Conservation (phyloP, 92 coral and sea anemone genomes). For the Zoanthus gigantus region DNA sequence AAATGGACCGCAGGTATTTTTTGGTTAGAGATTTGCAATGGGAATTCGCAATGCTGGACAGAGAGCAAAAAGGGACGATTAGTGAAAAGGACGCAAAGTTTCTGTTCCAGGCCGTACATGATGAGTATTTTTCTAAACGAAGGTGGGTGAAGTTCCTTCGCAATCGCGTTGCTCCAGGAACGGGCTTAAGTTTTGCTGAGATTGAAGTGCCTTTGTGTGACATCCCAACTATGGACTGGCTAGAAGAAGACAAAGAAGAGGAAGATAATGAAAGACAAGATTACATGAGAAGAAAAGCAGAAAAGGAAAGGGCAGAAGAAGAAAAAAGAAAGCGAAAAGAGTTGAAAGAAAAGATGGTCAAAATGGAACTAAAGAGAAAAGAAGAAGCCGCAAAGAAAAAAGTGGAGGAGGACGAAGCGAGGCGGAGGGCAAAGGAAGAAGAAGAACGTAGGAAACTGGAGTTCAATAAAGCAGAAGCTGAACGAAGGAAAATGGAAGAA, state of each 20-base stretch:
- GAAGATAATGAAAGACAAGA: slow-evolving; percentile 86
- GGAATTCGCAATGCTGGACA: slow-evolving; percentile 97
- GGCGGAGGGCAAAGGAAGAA: slow-evolving; percentile 74
- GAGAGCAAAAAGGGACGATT: slow-evolving; percentile 91
- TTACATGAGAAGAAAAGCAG: slow-evolving; percentile 61
- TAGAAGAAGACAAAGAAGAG: slow-evolving; percentile 91
- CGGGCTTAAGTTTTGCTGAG: slow-evolving; percentile 96
- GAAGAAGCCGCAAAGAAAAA: slow-evolving; percentile 70
- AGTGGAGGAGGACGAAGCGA: slow-evolving; percentile 81
- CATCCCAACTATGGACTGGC: slow-evolving; percentile 95
- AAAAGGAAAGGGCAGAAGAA: slow-evolving; percentile 51
- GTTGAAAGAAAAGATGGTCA: slow-evolving; percentile 60
- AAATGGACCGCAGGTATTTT: slow-evolving; percentile 96
- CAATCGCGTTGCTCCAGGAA: slow-evolving; percentile 93
- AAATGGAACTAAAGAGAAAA: slow-evolving; percentile 72
- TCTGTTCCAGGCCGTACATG: slow-evolving; percentile 96
- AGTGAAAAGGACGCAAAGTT: slow-evolving; percentile 92
- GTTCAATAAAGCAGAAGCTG: slow-evolving; percentile 59
- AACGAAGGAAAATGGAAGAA: slow-evolving; percentile 65
- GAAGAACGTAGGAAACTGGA: slow-evolving; percentile 66
- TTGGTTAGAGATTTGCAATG: slow-evolving; percentile 91
- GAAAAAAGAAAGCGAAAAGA: slow-evolving; percentile 44
- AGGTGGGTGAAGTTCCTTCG: slow-evolving; percentile 94
- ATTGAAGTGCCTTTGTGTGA: slow-evolving; percentile 96
- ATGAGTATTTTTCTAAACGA: slow-evolving; percentile 91